Conservation (phyloP, 2,113 vertebrate genomes). For the Myiozetetes cayanensis region DNA sequence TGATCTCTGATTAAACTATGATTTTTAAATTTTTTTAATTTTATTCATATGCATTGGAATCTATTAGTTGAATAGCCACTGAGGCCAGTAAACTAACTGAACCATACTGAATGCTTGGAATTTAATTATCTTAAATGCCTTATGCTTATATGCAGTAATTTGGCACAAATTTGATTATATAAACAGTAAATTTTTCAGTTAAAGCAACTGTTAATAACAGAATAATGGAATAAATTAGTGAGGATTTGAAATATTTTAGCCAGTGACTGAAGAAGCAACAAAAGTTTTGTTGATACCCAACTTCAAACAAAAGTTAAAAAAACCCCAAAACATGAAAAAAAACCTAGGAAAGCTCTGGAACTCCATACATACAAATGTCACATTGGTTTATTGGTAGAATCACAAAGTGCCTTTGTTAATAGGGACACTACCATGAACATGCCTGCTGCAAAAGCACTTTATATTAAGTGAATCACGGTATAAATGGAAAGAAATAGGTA, state of each 20-base stretch:
- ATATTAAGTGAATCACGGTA: background rate
- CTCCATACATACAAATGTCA: background rate
- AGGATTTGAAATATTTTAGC: background rate
- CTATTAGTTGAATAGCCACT: background rate
- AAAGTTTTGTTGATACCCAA: background rate
- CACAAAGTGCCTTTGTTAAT: background rate
- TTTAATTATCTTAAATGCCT: constrained; percentile 1
- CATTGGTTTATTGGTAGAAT: accelerated
- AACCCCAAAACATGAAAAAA: accelerated
- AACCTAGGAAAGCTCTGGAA: background rate
- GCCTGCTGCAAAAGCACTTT: background rate
- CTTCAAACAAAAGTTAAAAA: background rate
- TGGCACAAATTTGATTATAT: constrained; percentile 8
- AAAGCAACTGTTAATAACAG: background rate
- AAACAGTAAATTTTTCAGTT: background rate
- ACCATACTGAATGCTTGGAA: background rate
- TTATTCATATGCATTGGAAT: background rate
- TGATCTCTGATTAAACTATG: background rate
- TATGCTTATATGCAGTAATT: background rate
- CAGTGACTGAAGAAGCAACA: background rate
- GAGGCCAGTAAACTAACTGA: background rate
- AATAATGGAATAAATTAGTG: background rate
- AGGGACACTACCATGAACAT: background rate
- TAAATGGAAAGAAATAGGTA: background rate
- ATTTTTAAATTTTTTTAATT: background rate